Base-by-base conservation (phyloP, 2,113 vertebrate species). In the Rhinopomastus cyanomelas region DNA sequence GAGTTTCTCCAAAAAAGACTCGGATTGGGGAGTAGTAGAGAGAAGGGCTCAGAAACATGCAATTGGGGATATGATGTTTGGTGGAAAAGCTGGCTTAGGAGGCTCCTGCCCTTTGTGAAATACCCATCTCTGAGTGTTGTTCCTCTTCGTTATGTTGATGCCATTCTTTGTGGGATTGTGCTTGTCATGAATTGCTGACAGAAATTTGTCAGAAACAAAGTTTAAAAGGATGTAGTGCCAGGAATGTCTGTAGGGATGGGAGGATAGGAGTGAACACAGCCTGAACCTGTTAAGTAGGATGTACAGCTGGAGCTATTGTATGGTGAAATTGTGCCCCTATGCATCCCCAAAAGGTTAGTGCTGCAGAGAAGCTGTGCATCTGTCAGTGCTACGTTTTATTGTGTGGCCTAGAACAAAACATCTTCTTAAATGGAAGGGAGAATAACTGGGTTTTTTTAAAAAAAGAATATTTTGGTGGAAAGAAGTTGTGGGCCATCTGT, bases 401-500 rank as follows among this genome's bases (percentile, higher is more conserved):
- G 9, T 11, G 53, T 51, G 42, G n/a, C 30, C 62, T 49, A 22
- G 53, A 79, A 82, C 22, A 59, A 59, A 86, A 9, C 2, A 55
- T 74, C 78, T 81, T 60, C 27, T 71, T 59, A 64, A 81, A 42
- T 34, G 12, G 37, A 16, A 27, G 69, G 59, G 15, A 78, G 23
- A 75, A n/a, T 0, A 49, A 25, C 8, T 25, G 14, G 1, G 30
- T 49, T 2, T 0, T 49, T 69, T 34, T 11, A 49, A 67, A 34
- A 12, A 16, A 48, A 12, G 8, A 8, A 48, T 48, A 11, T 15
- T 26, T 26, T 6, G 6, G 29, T 61, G 52, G 29, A 20, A 80
- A 55, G n/a, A 13, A 48, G 8, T 20, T 85, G 26, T 48, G 18
- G 5, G 1, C 39, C 30, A 55, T 66, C 8, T 64, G 15, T 29